Conservation (phyloP, 2,888 invertebrate species). For the Allygus modestus region DNA sequence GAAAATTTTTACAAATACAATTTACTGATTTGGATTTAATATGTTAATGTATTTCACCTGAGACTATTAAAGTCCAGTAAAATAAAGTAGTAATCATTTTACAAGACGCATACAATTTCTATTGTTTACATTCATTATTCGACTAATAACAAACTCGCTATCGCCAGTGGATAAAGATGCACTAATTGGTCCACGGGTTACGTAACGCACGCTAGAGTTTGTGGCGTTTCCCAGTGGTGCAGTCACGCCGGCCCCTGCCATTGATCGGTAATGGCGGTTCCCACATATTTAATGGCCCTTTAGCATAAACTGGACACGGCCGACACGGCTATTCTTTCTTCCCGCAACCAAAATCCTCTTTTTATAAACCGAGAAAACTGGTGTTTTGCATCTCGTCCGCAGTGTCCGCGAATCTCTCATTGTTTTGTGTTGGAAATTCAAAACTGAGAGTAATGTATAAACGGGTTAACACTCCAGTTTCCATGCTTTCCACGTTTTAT, state of each 20-base stretch:
- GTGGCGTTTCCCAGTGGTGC: background rate
- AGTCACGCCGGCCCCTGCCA: conserved; percentile 24
- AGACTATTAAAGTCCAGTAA: no score
- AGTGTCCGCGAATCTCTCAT: background rate
- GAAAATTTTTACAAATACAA: no score
- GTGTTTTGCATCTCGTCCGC: conserved; percentile 2
- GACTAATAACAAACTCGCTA: no score
- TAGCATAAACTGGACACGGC: conserved; percentile 40
- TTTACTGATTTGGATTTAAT: no score
- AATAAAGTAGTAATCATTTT: no score
- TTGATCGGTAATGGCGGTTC: conserved; percentile 35
- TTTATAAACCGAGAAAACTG: background rate
- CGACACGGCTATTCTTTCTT: conserved; percentile 36
- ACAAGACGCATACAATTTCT: no score
- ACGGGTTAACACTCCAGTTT: no score
- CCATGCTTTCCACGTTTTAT: background rate
- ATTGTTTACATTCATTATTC: no score
- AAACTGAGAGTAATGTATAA: no score
- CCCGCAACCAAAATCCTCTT: conserved; percentile 25
- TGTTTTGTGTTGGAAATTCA: background rate
- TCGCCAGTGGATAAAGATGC: no score
- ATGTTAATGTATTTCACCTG: no score
- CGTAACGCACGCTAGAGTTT: background rate
- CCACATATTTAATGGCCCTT: conserved; percentile 43
- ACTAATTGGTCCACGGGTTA: background rate